Percentiles rank a stretch among this genome's conserved stretches.
These are phyloP conservation scores for Blastomussa wellsi DNA, from an alignment of 92 coral and sea anemone genomes.

Conservation along the genomic window DNA sequence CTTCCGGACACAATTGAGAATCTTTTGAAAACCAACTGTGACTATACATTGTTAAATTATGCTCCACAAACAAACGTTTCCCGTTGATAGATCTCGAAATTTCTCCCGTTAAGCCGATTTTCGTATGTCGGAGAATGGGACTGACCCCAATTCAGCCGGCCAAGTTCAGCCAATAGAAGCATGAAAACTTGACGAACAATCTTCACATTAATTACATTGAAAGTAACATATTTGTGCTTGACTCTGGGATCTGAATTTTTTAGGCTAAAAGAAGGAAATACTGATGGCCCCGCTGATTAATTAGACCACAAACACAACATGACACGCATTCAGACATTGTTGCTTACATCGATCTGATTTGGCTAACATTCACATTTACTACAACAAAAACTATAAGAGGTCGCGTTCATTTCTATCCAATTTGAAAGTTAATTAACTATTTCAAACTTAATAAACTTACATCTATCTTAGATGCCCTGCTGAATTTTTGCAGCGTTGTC, in stretches of 20 bases:
- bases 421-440: not conserved
- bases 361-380: not conserved
- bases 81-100: not conserved
- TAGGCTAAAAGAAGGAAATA: not conserved
- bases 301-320: not conserved
- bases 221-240: not conserved
- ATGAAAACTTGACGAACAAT: too few species aligned
- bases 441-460: constrained; percentile 11
- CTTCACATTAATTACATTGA: not conserved
- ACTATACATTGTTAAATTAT: not conserved
- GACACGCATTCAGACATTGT: not conserved
- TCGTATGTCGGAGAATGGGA: too few species aligned
- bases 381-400: not conserved
- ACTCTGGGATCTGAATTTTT: not conserved
- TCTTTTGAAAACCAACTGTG: not conserved
- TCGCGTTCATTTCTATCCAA: not conserved
- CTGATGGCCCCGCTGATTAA: too few species aligned
- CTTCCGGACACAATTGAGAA: not conserved
- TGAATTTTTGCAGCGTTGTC: constrained; percentile 14
- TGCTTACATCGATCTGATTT: not conserved
- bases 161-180: too few species aligned
- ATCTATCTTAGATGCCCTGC: not conserved
- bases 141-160: not conserved
- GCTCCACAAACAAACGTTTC: not conserved
- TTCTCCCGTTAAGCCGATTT: not conserved